Base-by-base conservation (phyloP, 2,113 vertebrate genomes). In the Lepisosteus osseus region DNA sequence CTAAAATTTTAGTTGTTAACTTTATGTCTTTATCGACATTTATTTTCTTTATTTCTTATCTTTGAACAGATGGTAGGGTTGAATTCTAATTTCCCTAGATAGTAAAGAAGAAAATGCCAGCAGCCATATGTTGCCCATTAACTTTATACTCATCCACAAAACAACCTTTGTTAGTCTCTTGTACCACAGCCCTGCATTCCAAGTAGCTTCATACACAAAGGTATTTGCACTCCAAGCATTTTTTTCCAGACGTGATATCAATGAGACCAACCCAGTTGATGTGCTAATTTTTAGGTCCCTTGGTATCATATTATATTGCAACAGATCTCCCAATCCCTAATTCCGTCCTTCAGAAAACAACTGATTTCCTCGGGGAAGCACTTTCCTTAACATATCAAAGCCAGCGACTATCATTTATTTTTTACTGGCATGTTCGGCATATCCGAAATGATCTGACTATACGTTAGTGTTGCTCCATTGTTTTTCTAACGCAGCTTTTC, bases 81-180 rank as follows among this genome's bases (percentile, higher is more conserved):
- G 29, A 29, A 29, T 29, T 29, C 29, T 29, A 29, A 29, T 29
- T 29, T 29, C 29, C 29, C 29, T 29, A 8, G 42, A 54, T 62
- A 57, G 29, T 42, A 41, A 75, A 6, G 41, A 55, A 43, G 15
- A 68, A 17, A 64, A 55, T 54, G 57, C 65, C 41, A 55, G 55
- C 12, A 8, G 4, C 54, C 62, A 54, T 72, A 66, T 73, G 75
- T 68, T 69, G 41, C 44, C 41, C 5, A 12, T 70, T 55, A 12
- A 3, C 51, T 73, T 66, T 43, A 54, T 63, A 45, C 69, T 59
- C 40, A 43, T 59, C 54, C 57, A 72, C 69, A 78, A 73, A 79
- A 73, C 45, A 61, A 76, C 57, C 70, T 71, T 75, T 78, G 68
- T 74, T 68, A 17, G 66, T 62, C 67, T 69, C 47, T 43, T 51